Conservation (phyloP, 2,113 vertebrate genomes). For the Catharus fuscescens region DNA sequence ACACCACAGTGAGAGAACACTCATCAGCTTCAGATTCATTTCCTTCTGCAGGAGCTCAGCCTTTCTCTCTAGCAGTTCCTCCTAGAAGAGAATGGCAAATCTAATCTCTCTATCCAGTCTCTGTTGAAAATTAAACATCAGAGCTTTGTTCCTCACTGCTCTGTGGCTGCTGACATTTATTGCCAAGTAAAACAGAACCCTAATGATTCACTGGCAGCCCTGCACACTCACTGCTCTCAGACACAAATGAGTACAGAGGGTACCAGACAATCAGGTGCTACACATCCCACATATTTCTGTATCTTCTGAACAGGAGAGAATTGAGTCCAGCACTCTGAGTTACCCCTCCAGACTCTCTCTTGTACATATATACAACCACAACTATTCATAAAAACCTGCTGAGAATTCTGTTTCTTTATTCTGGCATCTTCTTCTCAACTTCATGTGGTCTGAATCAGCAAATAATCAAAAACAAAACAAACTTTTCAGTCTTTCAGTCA, state of each 20-base stretch:
- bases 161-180: neutral
- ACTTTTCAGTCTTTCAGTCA: neutral
- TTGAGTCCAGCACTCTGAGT: neutral
- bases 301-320: neutral
- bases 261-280: neutral
- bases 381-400: neutral
- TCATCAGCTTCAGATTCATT: neutral
- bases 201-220: neutral
- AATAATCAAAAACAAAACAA: constrained; percentile 18
- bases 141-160: neutral
- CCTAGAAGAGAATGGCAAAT: neutral
- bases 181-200: neutral
- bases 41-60: neutral
- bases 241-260: neutral
- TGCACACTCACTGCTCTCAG: neutral
- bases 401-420: constrained; percentile 18
- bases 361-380: neutral
- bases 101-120: neutral
- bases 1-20: neutral
- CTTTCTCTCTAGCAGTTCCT: neutral
- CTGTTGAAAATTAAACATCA: neutral
- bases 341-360: neutral
- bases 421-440: neutral
- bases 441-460: neutral
- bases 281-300: neutral